Percentiles rank a stretch among this genome's conserved stretches.
phyloP scores from a whole-genome alignment of 2,797 vertebrate species.

The Anniella stebbinsi region DNA sequence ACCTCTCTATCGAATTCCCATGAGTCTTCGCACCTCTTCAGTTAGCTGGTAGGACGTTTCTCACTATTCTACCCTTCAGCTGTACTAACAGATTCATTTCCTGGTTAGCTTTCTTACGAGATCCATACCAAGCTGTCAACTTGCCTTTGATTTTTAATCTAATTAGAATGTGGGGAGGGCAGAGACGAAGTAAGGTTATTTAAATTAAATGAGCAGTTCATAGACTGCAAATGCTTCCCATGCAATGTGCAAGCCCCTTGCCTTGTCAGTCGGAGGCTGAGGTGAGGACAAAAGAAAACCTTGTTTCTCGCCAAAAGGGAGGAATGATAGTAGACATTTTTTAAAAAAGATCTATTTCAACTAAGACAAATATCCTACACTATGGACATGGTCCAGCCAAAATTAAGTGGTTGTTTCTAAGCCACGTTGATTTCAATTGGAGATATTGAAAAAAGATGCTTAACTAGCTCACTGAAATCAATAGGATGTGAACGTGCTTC shows the following conservation, averaged over 20 bases:
- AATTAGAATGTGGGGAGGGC: neutral
- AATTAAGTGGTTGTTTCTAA: no score
- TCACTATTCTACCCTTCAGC: neutral
- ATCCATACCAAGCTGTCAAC: neutral
- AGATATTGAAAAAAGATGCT: neutral
- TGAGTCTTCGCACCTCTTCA: neutral
- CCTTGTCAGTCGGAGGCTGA: neutral
- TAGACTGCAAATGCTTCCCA: neutral
- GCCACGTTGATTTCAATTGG: neutral
- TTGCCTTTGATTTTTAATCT: neutral
- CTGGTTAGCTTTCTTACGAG: slow-evolving; percentile 2
- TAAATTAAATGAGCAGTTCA: neutral
- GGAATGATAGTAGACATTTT: neutral
- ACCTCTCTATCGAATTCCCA: neutral
- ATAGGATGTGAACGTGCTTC: neutral
- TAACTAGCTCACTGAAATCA: neutral
- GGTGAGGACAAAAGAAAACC: neutral
- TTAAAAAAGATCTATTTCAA: neutral
- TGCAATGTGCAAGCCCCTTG: neutral
- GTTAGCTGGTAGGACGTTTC: neutral
- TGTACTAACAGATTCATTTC: slow-evolving; percentile 2
- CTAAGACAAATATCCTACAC: neutral
- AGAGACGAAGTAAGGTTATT: neutral
- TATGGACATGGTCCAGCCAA: neutral
- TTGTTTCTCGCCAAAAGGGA: neutral